phyloP scores from a whole-genome alignment of 2,113 vertebrate species.

The Budorcas taxicolor region DNA sequence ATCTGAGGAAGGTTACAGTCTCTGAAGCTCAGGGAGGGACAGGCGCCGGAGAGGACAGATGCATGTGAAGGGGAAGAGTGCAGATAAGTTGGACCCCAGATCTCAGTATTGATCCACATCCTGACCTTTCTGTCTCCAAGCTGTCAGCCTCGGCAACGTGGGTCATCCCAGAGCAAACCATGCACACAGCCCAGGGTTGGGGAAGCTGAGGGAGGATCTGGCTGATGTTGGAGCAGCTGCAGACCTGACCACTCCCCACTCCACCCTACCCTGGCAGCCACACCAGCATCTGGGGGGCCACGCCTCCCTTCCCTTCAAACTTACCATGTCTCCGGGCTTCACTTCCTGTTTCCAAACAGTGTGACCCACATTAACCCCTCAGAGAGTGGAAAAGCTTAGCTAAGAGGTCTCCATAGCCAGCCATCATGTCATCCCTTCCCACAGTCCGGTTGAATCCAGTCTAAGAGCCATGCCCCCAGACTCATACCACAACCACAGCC shows the following conservation, averaged over 20 bases:
- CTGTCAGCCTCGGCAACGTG: accelerated
- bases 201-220: neutral
- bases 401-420: neutral
- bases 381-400: neutral
- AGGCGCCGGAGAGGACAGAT: neutral
- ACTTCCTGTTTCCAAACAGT: neutral
- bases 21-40: neutral
- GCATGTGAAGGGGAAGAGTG: accelerated
- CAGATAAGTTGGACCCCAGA: neutral
- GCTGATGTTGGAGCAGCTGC: too few relatives aligned
- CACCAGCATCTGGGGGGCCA: neutral
- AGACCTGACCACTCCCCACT: neutral
- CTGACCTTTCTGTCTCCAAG: neutral
- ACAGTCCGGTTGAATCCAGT: neutral
- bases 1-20: neutral
- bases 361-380: neutral
- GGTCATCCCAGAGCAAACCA: neutral
- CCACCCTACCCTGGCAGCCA: neutral
- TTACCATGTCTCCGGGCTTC: neutral
- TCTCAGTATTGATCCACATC: too few relatives aligned
- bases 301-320: neutral
- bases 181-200: neutral
- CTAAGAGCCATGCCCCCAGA: too few relatives aligned
- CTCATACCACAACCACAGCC: neutral
- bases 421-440: neutral